Base-by-base conservation (phyloP, 2,113 vertebrate species). In the Pterocles orientalis region DNA sequence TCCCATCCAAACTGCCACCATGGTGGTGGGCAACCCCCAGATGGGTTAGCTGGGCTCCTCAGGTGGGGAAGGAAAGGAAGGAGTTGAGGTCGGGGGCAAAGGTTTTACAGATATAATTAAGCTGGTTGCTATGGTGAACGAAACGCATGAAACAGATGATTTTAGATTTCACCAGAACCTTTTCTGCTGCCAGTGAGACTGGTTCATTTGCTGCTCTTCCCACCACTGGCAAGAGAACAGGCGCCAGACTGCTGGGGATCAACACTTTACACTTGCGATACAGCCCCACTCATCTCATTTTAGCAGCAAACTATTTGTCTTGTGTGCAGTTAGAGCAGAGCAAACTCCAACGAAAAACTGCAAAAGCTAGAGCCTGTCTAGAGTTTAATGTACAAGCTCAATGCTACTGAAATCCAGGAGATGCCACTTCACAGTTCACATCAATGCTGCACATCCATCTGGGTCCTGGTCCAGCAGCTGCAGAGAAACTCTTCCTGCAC, bases 111-210 rank as follows among this genome's bases (percentile, higher is more conserved):
- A 68, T 17, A 53, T 68, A 82, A 90, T 54, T 47, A 58, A 77
- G 19, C 39, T 60, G 41, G 36, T 65, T 94, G 48, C 85, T 45
- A 10, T 51, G 24, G 50, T n/a, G 26, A 77, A 41, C 3, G 1
- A 65, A 93, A 90, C 26, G 61, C 26, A 45, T 17, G 28, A 81
- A 94, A 69, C 3, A 3, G 39, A 65, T 39, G 18, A 88, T 72
- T 88, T 91, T 72, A 72, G 65, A 69, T 75, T 86, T 94, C 51
- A 51, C 76, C 71, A 91, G 68, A 83, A 88, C 53, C 57, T 84
- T 87, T 94, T 53, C 83, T 89, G 53, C 95, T 93, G 86, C 80
- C 92, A 90, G 51, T 28, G 9, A 91, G 69, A 61, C 36, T 48
- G 41, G 80, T 71, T 86, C 51, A 24, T 60, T 86, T 76, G 80